Base-by-base conservation (phyloP, 2,113 vertebrate species). In the Haemorhous mexicanus region DNA sequence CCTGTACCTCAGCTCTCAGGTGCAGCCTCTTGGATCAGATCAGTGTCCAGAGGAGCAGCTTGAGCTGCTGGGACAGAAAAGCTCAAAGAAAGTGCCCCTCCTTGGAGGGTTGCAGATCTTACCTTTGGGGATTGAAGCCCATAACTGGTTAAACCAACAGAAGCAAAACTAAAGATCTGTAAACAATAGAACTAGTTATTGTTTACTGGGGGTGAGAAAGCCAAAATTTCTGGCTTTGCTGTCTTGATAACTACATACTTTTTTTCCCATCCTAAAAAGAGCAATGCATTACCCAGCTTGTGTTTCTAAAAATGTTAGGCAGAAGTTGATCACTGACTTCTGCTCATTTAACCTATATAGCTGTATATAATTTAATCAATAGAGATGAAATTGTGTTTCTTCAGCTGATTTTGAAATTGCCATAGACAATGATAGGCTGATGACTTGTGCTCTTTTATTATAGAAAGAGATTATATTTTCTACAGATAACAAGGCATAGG, bases 131-230 rank as follows among this genome's bases (percentile, higher is more conserved):
- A 55, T 32, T 35, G 53, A 46, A 75, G 61, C 26, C 30, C 35
- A 19, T 18, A 55, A 3, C 23, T 72, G 35, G 20, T 49, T 89
- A 49, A 89, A 59, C 10, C 30, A 75, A 22, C 6, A 47, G 16
- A 90, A 67, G 10, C 17, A 50, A 47, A 89, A 50, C 21, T 43
- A 16, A 70, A 75, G 30, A 11, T 30, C 30, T 68, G 20, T 44
- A n/a, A 59, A 56, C 33, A 61, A 28, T 61, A 39, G 3, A 61
- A 7, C 10, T 77, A 55, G 55, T 52, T 72, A 46, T 22, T 0
- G 0, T 23, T 55, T 26, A 19, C 7, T 11, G 13, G 39, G 13
- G 7, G 11, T 26, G 2, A 61, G 11, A 16, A 61, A 62, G 11
- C 21, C 21, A 30, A 41, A 41, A 43, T 53, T 35, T 76, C 21